phyloP scores from a whole-genome alignment of 2,888 invertebrate genomes.

The Eudasyphora cyanicolor region DNA sequence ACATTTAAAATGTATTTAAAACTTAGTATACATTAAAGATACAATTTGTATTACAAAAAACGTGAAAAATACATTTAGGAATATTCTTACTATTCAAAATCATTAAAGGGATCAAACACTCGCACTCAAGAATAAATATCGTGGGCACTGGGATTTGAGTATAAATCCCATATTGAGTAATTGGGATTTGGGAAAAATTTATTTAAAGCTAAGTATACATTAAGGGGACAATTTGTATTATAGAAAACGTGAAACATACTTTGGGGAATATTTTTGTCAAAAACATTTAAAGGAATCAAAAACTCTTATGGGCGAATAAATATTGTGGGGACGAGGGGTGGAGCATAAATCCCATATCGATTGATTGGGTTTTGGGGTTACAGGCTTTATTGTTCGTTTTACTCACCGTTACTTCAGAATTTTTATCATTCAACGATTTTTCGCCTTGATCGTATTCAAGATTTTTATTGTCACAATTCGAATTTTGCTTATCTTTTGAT shows the following conservation, averaged over 20 bases:
- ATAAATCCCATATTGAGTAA: too few relatives aligned
- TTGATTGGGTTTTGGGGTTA: neutral
- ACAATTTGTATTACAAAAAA: too few relatives aligned
- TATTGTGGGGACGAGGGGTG: neutral
- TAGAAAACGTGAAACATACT: neutral
- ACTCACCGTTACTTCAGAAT: slow-evolving; percentile 78
- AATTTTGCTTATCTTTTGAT: slow-evolving; percentile 69
- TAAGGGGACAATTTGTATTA: neutral
- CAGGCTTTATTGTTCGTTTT: slow-evolving; percentile 55
- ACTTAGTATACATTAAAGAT: too few relatives aligned
- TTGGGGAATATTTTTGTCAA: neutral
- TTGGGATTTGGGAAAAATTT: too few relatives aligned
- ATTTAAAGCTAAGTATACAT: neutral
- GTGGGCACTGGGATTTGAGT: too few relatives aligned
- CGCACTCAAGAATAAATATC: neutral
- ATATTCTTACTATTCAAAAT: neutral
- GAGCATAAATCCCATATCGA: slow-evolving; percentile 9
- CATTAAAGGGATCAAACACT: neutral
- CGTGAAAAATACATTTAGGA: neutral
- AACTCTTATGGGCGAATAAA: too few relatives aligned
- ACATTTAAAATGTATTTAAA: neutral
- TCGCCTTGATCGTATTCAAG: slow-evolving; percentile 61
- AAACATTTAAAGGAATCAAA: too few relatives aligned
- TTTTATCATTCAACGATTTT: slow-evolving; percentile 74
- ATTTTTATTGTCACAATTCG: slow-evolving; percentile 57